Conservation (phyloP, 2,888 invertebrate species). For the Therioaphis trifolii region DNA sequence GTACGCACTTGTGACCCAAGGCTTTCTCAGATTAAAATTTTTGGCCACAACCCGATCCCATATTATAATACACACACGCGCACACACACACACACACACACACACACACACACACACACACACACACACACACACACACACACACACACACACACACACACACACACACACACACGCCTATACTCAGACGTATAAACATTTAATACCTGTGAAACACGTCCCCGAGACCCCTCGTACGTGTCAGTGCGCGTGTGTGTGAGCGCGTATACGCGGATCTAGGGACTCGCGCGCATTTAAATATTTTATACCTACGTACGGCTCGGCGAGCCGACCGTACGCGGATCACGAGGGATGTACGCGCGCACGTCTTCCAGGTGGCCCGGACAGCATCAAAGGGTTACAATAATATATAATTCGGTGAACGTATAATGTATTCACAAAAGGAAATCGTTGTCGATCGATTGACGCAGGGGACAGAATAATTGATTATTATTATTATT, state of each 20-base stretch:
- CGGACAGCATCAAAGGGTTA: slow-evolving; percentile 53
- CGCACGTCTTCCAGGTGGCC: slow-evolving; percentile 28
- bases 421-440: slow-evolving; percentile 56
- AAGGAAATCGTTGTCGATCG: slow-evolving; percentile 48
- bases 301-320: not conserved
- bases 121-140: too few species aligned
- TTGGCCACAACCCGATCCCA: not conserved
- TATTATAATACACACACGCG: too few species aligned
- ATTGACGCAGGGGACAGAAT: slow-evolving; percentile 26
- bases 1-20: too few species aligned
- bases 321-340: not conserved
- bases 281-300: slow-evolving; percentile 17
- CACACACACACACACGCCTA: not conserved
- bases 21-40: slow-evolving; percentile 48
- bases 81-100: too few species aligned
- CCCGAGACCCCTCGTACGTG: not conserved
- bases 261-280: slow-evolving; percentile 8
- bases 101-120: too few species aligned
- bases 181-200: not conserved
- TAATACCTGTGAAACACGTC: too few species aligned
- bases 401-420: slow-evolving; percentile 10
- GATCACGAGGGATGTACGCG: not conserved
- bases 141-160: too few species aligned
- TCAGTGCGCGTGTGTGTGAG: not conserved
- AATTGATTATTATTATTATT: slow-evolving; percentile 22